Evolutionary conservation across 2,888 invertebrate species (phyloP), one percentile per base, ranked within the genome.

Genomic region (Gandaritis pyraliata): DNA sequence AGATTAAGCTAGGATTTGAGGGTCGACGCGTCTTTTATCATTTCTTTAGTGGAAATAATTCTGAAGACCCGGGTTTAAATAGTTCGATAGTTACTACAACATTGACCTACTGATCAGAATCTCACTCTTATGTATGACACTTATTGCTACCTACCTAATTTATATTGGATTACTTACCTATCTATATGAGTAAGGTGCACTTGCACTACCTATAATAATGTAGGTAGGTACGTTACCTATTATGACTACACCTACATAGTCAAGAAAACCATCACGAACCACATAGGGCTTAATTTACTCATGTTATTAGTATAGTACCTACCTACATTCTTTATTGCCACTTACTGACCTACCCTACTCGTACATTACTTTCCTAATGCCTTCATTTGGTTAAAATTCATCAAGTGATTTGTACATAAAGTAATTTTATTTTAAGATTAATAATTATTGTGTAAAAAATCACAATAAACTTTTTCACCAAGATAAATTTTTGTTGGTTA

Each of bases 1-100:
- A 77, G 96, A 97, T 76, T 97, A 64, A 30, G 30, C 16, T 30
- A 13, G 16, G 29, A 2, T 52, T 53, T 11, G 29, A 47, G 13
- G n/a, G 15, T 30, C 13, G 8, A 12, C 6, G 12, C 2, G 13
- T 47, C 47, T 5, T 47, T 47, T 47, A 13, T 29, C 1, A 8
- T 15, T 33, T 33, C 33, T 33, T 33, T 33, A 33, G 33, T 8
- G 10, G 33, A 33, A 33, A 33, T 33, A 33, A 8, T 1, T 33
- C 1, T 23, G 0, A 23, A 33, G 33, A 33, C 6, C 6, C 23
- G 33, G 10, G 33, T 2, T 33, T 8, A 33, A 33, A 33, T 33
- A 33, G 10, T 7, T 33, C 29, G 8, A 8, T 10, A 33, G 0
- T 33, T 5, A 23, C 23, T 23, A 23, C 23, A 23, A 5, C 23